Percentiles rank a stretch among this genome's conserved stretches.
These are phyloP conservation scores for Callorhinus ursinus DNA, from an alignment of 2,113 vertebrate genomes.

Conservation along the genomic window DNA sequence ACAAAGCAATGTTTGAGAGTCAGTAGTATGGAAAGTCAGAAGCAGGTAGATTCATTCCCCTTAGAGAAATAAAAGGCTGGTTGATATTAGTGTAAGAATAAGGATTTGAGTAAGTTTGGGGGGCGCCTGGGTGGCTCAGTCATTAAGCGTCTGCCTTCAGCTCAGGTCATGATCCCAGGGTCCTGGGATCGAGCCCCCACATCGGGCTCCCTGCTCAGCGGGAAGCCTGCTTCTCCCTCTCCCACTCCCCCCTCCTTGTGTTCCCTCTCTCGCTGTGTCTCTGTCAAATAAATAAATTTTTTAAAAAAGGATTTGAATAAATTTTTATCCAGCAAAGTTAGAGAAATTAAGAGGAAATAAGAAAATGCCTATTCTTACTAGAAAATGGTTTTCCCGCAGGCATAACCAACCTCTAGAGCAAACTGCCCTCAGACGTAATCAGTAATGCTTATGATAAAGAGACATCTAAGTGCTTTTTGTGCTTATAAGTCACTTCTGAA, in stretches of 20 bases:
- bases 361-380: not conserved
- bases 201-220: too few species aligned
- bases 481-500: not conserved
- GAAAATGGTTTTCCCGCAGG: not conserved
- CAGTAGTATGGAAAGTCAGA: not conserved
- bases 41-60: not conserved
- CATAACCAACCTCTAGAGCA: not conserved
- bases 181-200: too few species aligned
- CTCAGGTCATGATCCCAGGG: too few species aligned
- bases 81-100: not conserved
- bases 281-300: too few species aligned
- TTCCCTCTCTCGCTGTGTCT: too few species aligned
- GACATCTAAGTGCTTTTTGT: not conserved
- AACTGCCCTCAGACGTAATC: not conserved
- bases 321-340: not conserved
- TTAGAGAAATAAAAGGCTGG: not conserved
- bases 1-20: not conserved
- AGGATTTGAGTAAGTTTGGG: not conserved
- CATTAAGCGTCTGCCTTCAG: too few species aligned
- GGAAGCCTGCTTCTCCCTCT: too few species aligned
- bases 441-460: not conserved
- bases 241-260: too few species aligned
- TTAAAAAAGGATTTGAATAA: not conserved
- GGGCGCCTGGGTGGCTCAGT: too few species aligned
- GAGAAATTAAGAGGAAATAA: not conserved